Conservation (phyloP, 2,888 invertebrate species). For the Protonemura montana region DNA sequence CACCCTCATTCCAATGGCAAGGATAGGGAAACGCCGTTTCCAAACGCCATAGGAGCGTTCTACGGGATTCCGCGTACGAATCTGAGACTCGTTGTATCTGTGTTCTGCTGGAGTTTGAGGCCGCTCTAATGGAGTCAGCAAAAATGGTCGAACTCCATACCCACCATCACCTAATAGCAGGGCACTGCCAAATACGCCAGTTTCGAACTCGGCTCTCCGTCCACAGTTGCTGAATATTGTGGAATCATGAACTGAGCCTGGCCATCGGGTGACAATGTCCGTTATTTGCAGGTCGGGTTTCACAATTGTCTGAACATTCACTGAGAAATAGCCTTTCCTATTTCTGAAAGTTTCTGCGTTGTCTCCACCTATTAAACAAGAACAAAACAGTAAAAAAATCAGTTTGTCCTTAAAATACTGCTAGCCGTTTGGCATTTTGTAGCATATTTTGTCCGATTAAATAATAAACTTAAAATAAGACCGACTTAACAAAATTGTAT, state of each 20-base stretch:
- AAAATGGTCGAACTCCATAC: conserved; percentile 52
- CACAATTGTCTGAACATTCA: too few species aligned
- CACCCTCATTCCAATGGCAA: conserved; percentile 28
- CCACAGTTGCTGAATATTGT: background rate
- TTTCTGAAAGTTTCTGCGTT: too few species aligned
- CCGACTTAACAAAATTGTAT: too few species aligned
- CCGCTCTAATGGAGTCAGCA: conserved; percentile 53
- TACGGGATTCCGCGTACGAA: conserved; percentile 26
- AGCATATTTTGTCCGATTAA: too few species aligned
- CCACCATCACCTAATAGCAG: conserved; percentile 55
- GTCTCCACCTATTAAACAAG: too few species aligned
- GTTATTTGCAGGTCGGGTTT: too few species aligned
- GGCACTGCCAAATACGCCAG: conserved; percentile 50
- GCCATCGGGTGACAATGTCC: conserved; percentile 37
- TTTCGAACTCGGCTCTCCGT: conserved; percentile 51
- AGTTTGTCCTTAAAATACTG: too few species aligned
- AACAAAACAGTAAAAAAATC: too few species aligned
- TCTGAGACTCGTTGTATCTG: conserved; percentile 48
- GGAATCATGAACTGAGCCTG: background rate
- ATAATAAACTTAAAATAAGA: too few species aligned
- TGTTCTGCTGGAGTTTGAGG: conserved; percentile 52
- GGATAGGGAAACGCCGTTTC: conserved; percentile 33
- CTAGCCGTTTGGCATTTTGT: too few species aligned
- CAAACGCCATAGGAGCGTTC: conserved; percentile 33
- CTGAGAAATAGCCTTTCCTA: too few species aligned